Evolutionary conservation across 2,888 invertebrate genomes (phyloP), one percentile per base, ranked within the genome.

Genomic region (Cerceris rybyensis): DNA sequence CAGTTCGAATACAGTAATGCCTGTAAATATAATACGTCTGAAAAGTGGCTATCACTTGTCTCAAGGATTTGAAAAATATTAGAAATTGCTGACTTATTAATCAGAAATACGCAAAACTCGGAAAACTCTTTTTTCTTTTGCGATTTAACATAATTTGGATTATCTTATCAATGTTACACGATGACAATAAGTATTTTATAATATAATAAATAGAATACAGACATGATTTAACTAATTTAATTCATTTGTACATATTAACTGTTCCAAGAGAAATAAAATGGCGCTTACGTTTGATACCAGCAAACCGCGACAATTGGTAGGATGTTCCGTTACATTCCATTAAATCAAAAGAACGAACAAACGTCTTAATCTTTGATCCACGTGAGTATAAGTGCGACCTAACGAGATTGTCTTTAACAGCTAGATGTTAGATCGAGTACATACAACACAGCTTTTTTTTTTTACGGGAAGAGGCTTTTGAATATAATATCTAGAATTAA

Each of bases 361-460:
- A 28, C 16, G 6, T 65, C 9, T 60, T 41, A 58, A 64, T 58
- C 74, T 76, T 82, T 58, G 67, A 75, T 75, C 66, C 77, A 71
- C 82, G 71, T 61, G 39, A 78, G 63, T 66, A 43, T 61, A 70
- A 70, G 59, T 59, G 70, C 46, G 69, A 70, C 69, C 69, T 72
- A 69, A 68, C 68, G 72, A 72, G 87, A 88, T 89, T 89, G 86
- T 88, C 88, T 75, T 78, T 85, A 75, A 88, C 81, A 82, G 69
- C 78, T 80, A 82, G 57, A 82, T 50, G 65, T 71, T 84, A 86
- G 76, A 86, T 84, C 81, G 70, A 83, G 75, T 87, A 87, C 86
- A 81, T 87, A 85, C 85, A 83, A 88, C 88, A 89, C 73, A 87
- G 87, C 28, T 28, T 89, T 90, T 88, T 89, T 84, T 87, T 88